Conservation (phyloP, 1,140 invertebrate species). For the Agrilus planipennis region DNA sequence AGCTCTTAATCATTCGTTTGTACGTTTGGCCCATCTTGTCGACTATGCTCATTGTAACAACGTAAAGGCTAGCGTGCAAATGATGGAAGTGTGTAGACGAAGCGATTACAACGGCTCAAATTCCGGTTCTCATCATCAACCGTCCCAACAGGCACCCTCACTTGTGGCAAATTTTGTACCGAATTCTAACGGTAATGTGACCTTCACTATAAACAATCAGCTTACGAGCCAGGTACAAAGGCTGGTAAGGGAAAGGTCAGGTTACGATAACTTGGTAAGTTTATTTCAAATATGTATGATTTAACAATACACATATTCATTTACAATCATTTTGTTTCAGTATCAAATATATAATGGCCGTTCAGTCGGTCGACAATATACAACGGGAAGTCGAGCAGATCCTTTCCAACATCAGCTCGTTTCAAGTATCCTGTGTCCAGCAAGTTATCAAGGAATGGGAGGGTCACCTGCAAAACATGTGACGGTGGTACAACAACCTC, state of each 20-base stretch:
- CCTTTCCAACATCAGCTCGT: constrained; percentile 79
- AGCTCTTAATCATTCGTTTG: constrained; percentile 90
- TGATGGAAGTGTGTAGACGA: constrained; percentile 75
- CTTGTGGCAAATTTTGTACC: constrained; percentile 58
- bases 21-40: constrained; percentile 82
- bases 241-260: constrained; percentile 48
- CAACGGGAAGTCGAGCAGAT: constrained; percentile 45
- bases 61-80: constrained; percentile 87
- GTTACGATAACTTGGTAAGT: constrained; percentile 50
- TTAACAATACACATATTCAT: constrained; percentile 10
- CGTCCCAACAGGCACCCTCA: constrained; percentile 50
- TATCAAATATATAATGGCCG: constrained; percentile 81
- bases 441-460: constrained; percentile 68
- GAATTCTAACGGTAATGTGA: constrained; percentile 72
- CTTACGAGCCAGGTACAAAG: constrained; percentile 61
- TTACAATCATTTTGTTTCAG: too few species aligned
- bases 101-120: constrained; percentile 48
- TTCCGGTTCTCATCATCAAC: constrained; percentile 40
- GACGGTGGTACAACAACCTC: constrained; percentile 66
- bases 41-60: constrained; percentile 96
- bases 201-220: constrained; percentile 77
- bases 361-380: constrained; percentile 52
- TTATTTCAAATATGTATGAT: background rate
- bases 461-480: constrained; percentile 78
- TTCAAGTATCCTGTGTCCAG: constrained; percentile 81